phyloP scores from a whole-genome alignment of 53 echinoderm and acorn worm genomes.

The Apostichopus leukothele region DNA sequence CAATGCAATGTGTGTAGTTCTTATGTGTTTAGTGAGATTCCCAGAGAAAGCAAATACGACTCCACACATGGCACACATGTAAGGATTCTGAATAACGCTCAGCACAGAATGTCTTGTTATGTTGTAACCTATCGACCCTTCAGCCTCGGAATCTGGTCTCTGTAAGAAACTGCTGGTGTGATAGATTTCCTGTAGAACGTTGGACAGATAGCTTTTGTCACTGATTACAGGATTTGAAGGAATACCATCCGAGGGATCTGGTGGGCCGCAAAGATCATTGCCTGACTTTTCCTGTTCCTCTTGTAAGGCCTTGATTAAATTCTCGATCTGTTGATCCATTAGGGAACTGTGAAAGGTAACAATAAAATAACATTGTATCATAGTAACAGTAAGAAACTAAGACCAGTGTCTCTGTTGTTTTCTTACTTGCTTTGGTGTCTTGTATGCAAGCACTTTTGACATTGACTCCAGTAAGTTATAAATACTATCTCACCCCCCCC shows the following conservation, averaged over 20 bases:
- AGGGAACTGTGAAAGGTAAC: not conserved
- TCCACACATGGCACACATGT: slow-evolving; percentile 40
- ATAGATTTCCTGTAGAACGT: slow-evolving; percentile 17
- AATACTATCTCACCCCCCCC: too few relatives aligned
- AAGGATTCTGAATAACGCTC: slow-evolving; percentile 19
- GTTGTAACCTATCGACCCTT: slow-evolving; percentile 19
- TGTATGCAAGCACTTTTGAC: too few relatives aligned
- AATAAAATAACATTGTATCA: not conserved
- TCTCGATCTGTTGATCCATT: slow-evolving; percentile 5
- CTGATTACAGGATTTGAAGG: not conserved
- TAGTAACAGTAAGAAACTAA: too few relatives aligned
- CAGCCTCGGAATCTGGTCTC: not conserved
- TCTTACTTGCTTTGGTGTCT: too few relatives aligned
- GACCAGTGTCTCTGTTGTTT: too few relatives aligned
- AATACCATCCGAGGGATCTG: not conserved
- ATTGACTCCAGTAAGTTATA: too few relatives aligned
- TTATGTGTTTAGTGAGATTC: slow-evolving; percentile 27
- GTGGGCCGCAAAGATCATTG: not conserved
- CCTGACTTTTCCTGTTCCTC: not conserved
- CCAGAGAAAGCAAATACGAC: slow-evolving; percentile 7
- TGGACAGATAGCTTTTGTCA: not conserved
- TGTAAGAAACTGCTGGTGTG: slow-evolving; percentile 13
- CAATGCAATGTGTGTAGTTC: not conserved
- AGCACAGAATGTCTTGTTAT: not conserved
- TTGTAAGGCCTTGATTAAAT: not conserved